Conservation (phyloP, 2,888 invertebrate genomes). For the Ichneumon xanthorius region DNA sequence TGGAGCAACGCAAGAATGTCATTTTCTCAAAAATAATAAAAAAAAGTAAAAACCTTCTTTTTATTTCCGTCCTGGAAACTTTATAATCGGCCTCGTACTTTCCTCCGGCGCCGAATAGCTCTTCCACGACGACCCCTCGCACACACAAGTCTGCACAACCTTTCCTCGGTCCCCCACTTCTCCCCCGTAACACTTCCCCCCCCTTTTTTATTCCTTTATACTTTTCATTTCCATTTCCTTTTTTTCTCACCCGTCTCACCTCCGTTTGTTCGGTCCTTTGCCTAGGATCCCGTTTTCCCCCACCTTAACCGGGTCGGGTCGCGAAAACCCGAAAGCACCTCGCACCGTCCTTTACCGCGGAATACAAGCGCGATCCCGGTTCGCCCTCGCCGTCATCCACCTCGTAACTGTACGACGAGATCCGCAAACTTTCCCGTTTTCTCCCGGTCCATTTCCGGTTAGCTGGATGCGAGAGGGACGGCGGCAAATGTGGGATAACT, state of each 20-base stretch:
- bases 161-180: conserved; percentile 51
- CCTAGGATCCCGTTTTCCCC: neutral
- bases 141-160: neutral
- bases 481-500: conserved; percentile 16
- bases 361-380: neutral
- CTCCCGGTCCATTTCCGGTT: conserved; percentile 29
- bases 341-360: neutral
- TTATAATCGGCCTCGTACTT: conserved; percentile 65
- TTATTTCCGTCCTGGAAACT: conserved; percentile 66
- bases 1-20: conserved; percentile 67
- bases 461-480: neutral
- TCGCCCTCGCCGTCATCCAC: too few relatives aligned
- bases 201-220: conserved; percentile 24
- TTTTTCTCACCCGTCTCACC: conserved; percentile 8
- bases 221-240: conserved; percentile 8
- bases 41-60: conserved; percentile 44
- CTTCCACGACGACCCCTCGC: conserved; percentile 4
- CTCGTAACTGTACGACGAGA: conserved; percentile 31
- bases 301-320: neutral
- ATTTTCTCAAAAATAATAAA: conserved; percentile 22
- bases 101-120: conserved; percentile 27
- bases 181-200: conserved; percentile 34
- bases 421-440: conserved; percentile 41
- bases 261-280: conserved; percentile 1
- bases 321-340: neutral